Conservation (phyloP, 2,888 invertebrate species). For the Thecophora atra region DNA sequence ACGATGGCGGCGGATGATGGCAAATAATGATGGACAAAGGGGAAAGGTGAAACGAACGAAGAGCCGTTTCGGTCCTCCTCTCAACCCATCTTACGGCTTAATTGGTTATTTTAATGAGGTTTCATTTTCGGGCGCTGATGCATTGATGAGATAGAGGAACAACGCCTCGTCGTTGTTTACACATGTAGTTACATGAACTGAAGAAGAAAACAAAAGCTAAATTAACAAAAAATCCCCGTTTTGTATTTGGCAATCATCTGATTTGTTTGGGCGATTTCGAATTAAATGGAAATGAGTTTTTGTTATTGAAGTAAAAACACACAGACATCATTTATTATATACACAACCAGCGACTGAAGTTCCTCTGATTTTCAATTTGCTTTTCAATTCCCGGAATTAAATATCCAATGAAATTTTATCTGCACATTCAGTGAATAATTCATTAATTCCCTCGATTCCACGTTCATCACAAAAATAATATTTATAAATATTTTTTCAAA, state of each 20-base stretch:
- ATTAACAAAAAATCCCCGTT: not conserved
- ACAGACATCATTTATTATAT: too few species aligned
- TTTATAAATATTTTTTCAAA: too few species aligned
- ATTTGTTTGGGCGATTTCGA: not conserved
- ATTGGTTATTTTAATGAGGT: constrained; percentile 59
- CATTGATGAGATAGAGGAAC: constrained; percentile 28
- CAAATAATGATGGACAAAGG: not conserved
- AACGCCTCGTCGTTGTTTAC: constrained; percentile 29
- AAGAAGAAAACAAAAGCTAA: not conserved
- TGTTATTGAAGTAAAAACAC: not conserved
- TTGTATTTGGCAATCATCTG: not conserved
- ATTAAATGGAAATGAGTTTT: not conserved
- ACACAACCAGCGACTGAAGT: too few species aligned
- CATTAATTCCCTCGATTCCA: too few species aligned
- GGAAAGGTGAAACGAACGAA: not conserved
- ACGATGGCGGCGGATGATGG: not conserved
- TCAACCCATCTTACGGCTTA: constrained; percentile 44
- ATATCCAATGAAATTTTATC: too few species aligned
- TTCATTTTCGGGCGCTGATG: constrained; percentile 45
- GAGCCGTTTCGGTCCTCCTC: not conserved
- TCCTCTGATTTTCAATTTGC: too few species aligned
- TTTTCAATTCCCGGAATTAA: too few species aligned
- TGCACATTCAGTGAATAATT: too few species aligned
- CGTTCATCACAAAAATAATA: too few species aligned
- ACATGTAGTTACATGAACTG: constrained; percentile 3